Percentiles rank a stretch among this genome's conserved stretches.
Conservation (phyloP, 2,888 invertebrate genomes). For the Marronus borbonicus region DNA sequence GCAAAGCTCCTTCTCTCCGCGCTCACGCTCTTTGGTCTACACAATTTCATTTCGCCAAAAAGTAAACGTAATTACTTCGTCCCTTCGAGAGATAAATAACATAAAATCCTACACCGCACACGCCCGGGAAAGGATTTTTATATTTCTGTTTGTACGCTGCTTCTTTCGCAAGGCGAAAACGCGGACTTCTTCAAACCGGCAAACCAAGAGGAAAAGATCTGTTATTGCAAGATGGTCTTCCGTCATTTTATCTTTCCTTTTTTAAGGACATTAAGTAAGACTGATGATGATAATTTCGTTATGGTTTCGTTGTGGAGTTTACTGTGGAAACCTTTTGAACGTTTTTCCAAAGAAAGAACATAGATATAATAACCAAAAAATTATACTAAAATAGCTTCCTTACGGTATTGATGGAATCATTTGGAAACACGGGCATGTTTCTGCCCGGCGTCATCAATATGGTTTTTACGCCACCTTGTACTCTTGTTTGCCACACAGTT, state of each 20-base stretch:
- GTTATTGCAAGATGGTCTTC: constrained; percentile 16
- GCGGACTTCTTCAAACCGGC: neutral
- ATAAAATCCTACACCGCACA: constrained; percentile 43
- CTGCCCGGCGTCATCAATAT: too few relatives aligned
- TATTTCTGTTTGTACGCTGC: constrained; percentile 32
- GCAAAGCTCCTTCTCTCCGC: neutral
- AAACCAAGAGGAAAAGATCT: neutral
- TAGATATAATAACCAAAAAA: neutral
- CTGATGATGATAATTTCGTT: constrained; percentile 9
- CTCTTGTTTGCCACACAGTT: too few relatives aligned
- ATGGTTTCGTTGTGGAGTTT: neutral
- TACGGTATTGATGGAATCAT: too few relatives aligned
- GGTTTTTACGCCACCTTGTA: too few relatives aligned
- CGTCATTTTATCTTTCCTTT: constrained; percentile 14
- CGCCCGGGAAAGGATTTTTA: constrained; percentile 30
- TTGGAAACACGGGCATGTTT: too few relatives aligned
- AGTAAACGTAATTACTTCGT: constrained; percentile 50
- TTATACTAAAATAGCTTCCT: too few relatives aligned
- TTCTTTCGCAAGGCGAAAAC: neutral
- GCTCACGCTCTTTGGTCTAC: neutral
- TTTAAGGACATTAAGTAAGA: constrained; percentile 2
- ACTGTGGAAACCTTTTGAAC: neutral
- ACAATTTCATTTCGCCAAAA: constrained; percentile 45
- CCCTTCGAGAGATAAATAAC: constrained; percentile 48
- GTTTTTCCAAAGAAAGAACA: neutral